These are phyloP conservation scores for Menidia menidia DNA, from an alignment of 2,797 vertebrate genomes.

Conservation along the genomic window DNA sequence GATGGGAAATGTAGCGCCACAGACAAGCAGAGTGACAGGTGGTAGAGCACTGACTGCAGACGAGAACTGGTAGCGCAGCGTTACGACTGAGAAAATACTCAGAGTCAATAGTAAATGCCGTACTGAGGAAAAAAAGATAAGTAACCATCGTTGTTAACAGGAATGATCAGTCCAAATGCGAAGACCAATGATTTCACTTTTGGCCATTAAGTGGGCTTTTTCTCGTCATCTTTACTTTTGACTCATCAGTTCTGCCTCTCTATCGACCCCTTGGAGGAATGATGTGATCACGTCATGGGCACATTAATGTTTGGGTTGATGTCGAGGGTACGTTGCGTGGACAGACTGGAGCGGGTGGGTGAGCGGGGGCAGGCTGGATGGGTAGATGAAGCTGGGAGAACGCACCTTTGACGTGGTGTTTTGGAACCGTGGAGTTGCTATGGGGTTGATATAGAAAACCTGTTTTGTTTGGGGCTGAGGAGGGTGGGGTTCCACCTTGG, in stretches of 20 bases:
- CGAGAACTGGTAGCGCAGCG: conserved; percentile 63
- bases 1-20: conserved; percentile 81
- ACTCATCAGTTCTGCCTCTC: conserved; percentile 70
- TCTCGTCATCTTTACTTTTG: conserved; percentile 72
- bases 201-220: conserved; percentile 32
- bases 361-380: conserved; percentile 76
- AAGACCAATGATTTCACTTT: conserved; percentile 26
- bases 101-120: conserved; percentile 79
- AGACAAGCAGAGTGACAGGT: conserved; percentile 81
- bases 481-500: conserved; percentile 88
- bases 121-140: conserved; percentile 40
- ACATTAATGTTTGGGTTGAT: conserved; percentile 71
- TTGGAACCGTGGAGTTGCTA: conserved; percentile 88
- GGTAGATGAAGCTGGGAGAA: conserved; percentile 80
- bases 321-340: conserved; percentile 65
- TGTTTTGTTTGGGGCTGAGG: conserved; percentile 89
- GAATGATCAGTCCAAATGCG: conserved; percentile 23
- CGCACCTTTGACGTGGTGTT: conserved; percentile 88
- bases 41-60: conserved; percentile 74
- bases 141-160: conserved; percentile 21
- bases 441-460: conserved; percentile 90
- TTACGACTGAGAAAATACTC: conserved; percentile 63
- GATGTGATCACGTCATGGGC: conserved; percentile 67
- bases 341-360: conserved; percentile 75
- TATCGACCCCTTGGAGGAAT: conserved; percentile 64